phyloP scores from a whole-genome alignment of 2,797 vertebrate genomes.

The Buceros bicornis region DNA sequence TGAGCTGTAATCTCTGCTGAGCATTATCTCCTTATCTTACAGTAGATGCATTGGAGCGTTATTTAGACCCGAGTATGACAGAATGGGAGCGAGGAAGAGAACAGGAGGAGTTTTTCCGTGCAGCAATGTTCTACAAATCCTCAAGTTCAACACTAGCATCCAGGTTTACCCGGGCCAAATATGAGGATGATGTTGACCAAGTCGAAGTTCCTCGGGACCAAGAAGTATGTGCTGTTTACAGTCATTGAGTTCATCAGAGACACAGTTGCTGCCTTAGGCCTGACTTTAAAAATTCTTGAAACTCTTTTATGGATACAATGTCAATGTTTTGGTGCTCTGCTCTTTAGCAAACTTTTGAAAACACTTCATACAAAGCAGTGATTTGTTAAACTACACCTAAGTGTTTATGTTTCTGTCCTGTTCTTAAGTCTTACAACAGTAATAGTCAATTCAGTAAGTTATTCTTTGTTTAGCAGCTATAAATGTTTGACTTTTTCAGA shows the following conservation, averaged over 20 bases:
- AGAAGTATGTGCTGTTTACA: slow-evolving; percentile 81
- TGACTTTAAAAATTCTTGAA: not conserved
- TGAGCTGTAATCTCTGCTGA: not conserved
- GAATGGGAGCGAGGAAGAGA: slow-evolving; percentile 94
- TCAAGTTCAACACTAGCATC: slow-evolving; percentile 84
- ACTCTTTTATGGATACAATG: not conserved
- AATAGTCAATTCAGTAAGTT: not conserved
- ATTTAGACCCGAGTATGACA: slow-evolving; percentile 85
- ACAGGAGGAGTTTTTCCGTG: slow-evolving; percentile 89
- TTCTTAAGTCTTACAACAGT: not conserved
- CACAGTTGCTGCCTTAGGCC: not conserved
- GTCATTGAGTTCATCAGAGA: not conserved
- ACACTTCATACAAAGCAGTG: not conserved
- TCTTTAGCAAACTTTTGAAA: not conserved
- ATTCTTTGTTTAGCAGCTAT: not conserved
- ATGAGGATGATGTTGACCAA: slow-evolving; percentile 83
- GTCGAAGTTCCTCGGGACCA: slow-evolving; percentile 87
- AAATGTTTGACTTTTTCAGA: slow-evolving; percentile 77
- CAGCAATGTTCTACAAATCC: slow-evolving; percentile 88
- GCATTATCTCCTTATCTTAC: not conserved
- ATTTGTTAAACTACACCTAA: not conserved
- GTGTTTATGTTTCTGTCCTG: not conserved
- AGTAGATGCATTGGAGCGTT: slow-evolving; percentile 82
- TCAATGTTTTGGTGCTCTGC: not conserved
- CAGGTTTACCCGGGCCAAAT: slow-evolving; percentile 88